A percentile compares a stretch with the other conserved stretches of the same genome.
Conservation (phyloP, 2,888 invertebrate species). For the Lasioglossum calceatum region DNA sequence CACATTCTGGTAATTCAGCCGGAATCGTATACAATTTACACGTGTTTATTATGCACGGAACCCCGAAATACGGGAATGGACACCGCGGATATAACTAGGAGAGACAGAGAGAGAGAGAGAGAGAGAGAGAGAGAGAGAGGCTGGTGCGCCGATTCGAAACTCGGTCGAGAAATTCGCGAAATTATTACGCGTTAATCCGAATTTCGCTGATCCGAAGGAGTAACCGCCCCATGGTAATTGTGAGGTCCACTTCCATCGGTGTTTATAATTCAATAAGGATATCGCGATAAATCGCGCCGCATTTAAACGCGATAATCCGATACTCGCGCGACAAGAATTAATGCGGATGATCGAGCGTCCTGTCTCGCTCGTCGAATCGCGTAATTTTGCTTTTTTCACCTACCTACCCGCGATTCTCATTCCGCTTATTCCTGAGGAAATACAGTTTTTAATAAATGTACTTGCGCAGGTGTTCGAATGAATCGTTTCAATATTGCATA, state of each 20-base stretch:
- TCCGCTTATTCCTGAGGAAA: neutral
- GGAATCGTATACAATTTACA: slow-evolving; percentile 11
- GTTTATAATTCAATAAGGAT: slow-evolving; percentile 19
- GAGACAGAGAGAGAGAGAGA: neutral
- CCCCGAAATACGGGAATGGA: neutral
- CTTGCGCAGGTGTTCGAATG: neutral
- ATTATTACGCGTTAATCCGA: slow-evolving; percentile 8
- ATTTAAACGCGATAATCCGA: neutral
- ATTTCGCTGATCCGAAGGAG: slow-evolving; percentile 2
- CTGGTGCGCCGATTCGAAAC: neutral
- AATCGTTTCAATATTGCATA: no score
- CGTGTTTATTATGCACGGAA: neutral
- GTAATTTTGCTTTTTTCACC: neutral
- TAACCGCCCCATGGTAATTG: neutral
- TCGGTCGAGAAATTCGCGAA: slow-evolving; percentile 13
- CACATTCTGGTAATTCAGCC: neutral
- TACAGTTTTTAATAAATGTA: neutral
- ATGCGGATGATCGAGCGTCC: neutral
- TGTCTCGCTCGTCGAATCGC: neutral
- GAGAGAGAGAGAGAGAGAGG: no score
- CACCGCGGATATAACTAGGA: neutral
- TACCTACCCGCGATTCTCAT: neutral
- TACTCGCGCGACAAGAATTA: neutral
- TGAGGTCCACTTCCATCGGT: neutral
- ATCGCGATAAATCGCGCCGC: neutral